Conservation (phyloP, 1,140 invertebrate species). For the Vanessa tameamea region DNA sequence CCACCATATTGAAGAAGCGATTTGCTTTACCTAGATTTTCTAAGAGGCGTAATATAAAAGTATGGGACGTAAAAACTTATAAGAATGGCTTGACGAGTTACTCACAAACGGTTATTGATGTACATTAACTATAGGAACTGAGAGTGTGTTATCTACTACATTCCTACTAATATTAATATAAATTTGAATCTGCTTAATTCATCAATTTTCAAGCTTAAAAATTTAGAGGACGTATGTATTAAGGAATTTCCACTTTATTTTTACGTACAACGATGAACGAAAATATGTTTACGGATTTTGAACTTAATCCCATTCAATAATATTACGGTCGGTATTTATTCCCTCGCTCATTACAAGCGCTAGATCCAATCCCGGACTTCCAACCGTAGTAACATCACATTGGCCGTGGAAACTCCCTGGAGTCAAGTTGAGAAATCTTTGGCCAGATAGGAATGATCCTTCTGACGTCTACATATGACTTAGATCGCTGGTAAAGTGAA, state of each 20-base stretch:
- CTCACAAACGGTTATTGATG: too few relatives aligned
- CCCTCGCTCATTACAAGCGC: slow-evolving; percentile 55
- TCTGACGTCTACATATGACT: background rate
- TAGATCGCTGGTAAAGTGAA: slow-evolving; percentile 3
- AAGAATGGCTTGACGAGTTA: too few relatives aligned
- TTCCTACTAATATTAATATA: too few relatives aligned
- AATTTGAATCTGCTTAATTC: background rate
- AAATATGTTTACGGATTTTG: slow-evolving; percentile 29
- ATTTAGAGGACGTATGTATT: background rate
- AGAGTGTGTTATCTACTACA: too few relatives aligned
- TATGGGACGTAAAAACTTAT: too few relatives aligned
- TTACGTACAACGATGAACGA: background rate
- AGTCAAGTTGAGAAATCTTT: slow-evolving; percentile 44
- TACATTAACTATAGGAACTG: too few relatives aligned
- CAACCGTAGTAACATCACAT: slow-evolving; percentile 45
- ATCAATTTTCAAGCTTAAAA: background rate
- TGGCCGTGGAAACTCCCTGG: slow-evolving; percentile 52
- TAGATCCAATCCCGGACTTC: slow-evolving; percentile 52
- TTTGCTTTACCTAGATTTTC: too few relatives aligned
- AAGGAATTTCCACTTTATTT: background rate
- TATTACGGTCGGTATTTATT: slow-evolving; percentile 59
- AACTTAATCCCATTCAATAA: slow-evolving; percentile 50
- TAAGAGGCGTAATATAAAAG: too few relatives aligned
- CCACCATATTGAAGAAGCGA: too few relatives aligned
- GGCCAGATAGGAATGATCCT: slow-evolving; percentile 21